These are phyloP conservation scores for Boleophthalmus pectinirostris DNA, from an alignment of 2,113 vertebrate species.

Conservation along the genomic window DNA sequence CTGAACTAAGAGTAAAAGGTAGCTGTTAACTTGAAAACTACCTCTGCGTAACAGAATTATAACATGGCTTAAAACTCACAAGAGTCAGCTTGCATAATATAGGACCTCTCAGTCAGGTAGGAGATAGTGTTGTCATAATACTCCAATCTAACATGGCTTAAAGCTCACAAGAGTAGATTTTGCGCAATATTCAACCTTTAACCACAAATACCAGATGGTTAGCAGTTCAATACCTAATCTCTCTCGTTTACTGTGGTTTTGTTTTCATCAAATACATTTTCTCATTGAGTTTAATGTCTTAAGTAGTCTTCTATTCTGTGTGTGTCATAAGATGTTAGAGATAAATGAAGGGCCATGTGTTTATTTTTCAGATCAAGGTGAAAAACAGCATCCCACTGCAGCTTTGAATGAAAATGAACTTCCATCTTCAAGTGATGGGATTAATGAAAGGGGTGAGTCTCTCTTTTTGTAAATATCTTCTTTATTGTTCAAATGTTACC, in stretches of 20 bases:
- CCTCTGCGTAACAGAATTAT: too few species aligned
- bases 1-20: too few species aligned
- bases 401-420: conserved; percentile 16
- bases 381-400: not conserved
- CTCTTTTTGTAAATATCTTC: not conserved
- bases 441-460: conserved; percentile 32
- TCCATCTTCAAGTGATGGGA: conserved; percentile 12
- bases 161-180: too few species aligned
- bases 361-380: conserved; percentile 24
- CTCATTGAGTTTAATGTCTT: too few species aligned
- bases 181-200: not conserved
- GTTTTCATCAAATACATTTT: not conserved
- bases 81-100: too few species aligned
- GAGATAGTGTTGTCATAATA: not conserved
- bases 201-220: conserved; percentile 1
- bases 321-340: not conserved
- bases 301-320: not conserved
- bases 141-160: too few species aligned
- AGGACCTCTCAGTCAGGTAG: not conserved
- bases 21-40: too few species aligned
- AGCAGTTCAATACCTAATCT: not conserved
- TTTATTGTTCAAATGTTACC: not conserved
- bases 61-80: too few species aligned
- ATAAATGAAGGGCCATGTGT: not conserved
- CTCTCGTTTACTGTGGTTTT: not conserved